A percentile compares a stretch with the other conserved stretches of the same genome.
These are phyloP conservation scores for Coregonus suidteri DNA, from an alignment of 2,797 vertebrate species.

Conservation along the genomic window DNA sequence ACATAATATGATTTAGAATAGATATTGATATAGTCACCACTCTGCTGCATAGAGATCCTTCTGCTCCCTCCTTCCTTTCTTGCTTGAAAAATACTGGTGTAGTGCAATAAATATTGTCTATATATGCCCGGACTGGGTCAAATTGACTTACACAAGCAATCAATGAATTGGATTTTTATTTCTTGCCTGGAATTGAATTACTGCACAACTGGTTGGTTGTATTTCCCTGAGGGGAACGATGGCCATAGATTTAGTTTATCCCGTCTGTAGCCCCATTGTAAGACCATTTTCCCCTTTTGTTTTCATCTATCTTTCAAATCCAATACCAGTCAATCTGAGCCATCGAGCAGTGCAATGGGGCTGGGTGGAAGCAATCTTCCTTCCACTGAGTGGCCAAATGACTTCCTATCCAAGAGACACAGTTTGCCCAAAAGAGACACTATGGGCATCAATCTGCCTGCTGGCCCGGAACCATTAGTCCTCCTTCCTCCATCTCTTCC, in stretches of 20 bases:
- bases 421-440: constrained; percentile 39
- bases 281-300: constrained; percentile 10
- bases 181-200: neutral
- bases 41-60: neutral
- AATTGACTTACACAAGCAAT: constrained; percentile 5
- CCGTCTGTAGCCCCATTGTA: constrained; percentile 1
- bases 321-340: constrained; percentile 30
- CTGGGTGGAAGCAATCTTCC: constrained; percentile 20
- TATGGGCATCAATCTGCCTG: constrained; percentile 33
- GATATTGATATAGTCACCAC: neutral
- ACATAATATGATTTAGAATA: neutral
- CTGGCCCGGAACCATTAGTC: constrained; percentile 36
- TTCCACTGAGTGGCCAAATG: constrained; percentile 27
- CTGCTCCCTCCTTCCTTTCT: neutral
- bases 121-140: neutral
- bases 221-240: neutral
- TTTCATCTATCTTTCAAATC: constrained; percentile 33
- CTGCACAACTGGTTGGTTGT: neutral
- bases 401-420: constrained; percentile 29
- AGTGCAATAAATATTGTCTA: neutral
- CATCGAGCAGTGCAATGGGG: constrained; percentile 30
- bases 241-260: neutral
- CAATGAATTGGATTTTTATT: neutral
- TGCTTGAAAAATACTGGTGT: neutral
- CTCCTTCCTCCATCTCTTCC: neutral